phyloP scores from a whole-genome alignment of 2,797 vertebrate genomes.

The Eulemur mongoz region DNA sequence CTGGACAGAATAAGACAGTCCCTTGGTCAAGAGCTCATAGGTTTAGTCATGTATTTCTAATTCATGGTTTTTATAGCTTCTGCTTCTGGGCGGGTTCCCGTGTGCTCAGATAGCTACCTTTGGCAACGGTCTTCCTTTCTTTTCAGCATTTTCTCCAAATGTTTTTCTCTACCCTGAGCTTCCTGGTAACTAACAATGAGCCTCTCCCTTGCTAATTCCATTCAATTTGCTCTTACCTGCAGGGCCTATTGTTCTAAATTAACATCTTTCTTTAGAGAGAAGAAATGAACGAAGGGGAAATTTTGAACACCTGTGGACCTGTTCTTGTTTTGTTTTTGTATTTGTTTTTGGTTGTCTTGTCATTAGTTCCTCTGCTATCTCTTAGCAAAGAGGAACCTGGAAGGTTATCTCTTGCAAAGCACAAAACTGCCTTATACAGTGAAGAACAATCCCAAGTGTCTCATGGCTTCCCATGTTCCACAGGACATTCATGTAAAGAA shows the following conservation, averaged over 20 bases:
- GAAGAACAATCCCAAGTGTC: not conserved
- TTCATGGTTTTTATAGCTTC: not conserved
- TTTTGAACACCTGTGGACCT: not conserved
- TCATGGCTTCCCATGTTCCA: not conserved
- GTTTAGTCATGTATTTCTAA: not conserved
- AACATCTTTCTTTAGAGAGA: not conserved
- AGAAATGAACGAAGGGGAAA: not conserved
- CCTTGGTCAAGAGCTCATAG: rapidly evolving
- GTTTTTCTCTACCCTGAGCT: not conserved
- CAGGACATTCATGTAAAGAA: not conserved
- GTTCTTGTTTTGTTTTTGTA: not conserved
- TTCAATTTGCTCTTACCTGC: not conserved
- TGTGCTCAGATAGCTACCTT: not conserved
- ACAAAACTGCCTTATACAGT: not conserved
- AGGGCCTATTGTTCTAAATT: not conserved
- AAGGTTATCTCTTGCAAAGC: not conserved
- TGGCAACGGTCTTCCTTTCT: too few species aligned
- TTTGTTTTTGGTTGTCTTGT: not conserved
- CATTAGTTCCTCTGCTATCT: not conserved
- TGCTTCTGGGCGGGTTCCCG: not conserved
- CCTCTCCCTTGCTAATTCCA: not conserved
- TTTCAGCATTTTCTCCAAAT: not conserved
- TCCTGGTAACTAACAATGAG: not conserved
- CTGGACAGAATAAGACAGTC: not conserved
- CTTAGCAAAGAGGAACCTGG: not conserved